Conservation (phyloP, 2,113 vertebrate species). For the Atractosteus spatula region DNA sequence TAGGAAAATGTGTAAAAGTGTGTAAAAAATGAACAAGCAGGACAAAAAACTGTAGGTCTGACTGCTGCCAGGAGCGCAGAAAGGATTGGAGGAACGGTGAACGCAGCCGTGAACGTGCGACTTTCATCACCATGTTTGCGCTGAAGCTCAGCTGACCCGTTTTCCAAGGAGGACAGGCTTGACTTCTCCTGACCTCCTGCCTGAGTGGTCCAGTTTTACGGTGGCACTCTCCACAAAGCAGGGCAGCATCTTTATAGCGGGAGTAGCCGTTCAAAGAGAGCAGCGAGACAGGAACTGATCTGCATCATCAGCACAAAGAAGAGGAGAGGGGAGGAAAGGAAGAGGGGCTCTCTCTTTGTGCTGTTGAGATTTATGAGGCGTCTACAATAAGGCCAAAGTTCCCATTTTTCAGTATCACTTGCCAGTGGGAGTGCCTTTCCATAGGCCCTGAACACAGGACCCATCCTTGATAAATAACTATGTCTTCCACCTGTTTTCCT, state of each 20-base stretch:
- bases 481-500: neutral
- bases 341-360: slow-evolving; percentile 1
- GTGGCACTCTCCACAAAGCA: neutral
- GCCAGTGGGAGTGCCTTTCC: neutral
- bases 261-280: slow-evolving; percentile 8
- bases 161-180: too few species aligned
- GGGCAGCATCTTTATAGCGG: neutral
- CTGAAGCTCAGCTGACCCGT: too few species aligned
- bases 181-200: too few species aligned
- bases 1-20: too few species aligned
- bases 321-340: neutral
- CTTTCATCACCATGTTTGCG: too few species aligned
- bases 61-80: too few species aligned
- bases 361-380: slow-evolving; percentile 27
- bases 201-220: neutral
- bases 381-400: slow-evolving; percentile 15
- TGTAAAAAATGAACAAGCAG: too few species aligned
- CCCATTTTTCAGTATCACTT: slow-evolving; percentile 29
- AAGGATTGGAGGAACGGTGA: too few species aligned
- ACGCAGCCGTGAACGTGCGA: too few species aligned
- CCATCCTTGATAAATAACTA: neutral
- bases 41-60: too few species aligned
- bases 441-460: neutral
- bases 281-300: slow-evolving; percentile 2
- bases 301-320: slow-evolving; percentile 20